phyloP scores from a whole-genome alignment of 2,113 vertebrate genomes.

The Aphyosemion australe region DNA sequence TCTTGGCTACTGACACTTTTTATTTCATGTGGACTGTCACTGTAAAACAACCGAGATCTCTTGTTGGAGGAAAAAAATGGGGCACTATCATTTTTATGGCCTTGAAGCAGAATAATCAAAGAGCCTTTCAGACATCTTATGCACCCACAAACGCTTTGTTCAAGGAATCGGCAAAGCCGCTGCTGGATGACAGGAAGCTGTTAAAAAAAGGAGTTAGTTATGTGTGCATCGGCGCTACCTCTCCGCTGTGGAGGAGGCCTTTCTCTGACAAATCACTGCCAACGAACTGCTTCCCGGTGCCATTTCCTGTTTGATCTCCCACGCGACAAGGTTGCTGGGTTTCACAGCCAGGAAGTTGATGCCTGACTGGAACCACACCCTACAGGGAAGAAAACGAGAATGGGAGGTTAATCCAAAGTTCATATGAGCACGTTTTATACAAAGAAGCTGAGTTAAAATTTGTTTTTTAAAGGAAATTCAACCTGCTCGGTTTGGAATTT shows the following conservation, averaged over 20 bases:
- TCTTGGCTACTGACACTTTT: constrained; percentile 2
- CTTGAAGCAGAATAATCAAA: constrained; percentile 29
- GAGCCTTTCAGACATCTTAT: constrained; percentile 10
- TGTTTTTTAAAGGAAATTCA: constrained; percentile 34
- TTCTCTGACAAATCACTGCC: constrained; percentile 87
- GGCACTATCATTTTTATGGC: not conserved
- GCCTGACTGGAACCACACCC: constrained; percentile 88
- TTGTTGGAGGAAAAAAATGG: not conserved
- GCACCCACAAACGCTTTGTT: constrained; percentile 22
- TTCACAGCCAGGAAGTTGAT: constrained; percentile 87
- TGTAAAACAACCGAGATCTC: constrained; percentile 1
- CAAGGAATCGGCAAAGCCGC: constrained; percentile 10
- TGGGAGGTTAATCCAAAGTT: constrained; percentile 41
- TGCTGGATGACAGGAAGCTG: constrained; percentile 22
- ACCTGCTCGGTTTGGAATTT: constrained; percentile 42
- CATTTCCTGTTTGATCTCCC: constrained; percentile 93
- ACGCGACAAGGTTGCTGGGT: constrained; percentile 85
- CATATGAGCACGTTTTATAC: constrained; percentile 31
- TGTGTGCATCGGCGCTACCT: constrained; percentile 77
- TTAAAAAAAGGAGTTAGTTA: not conserved
- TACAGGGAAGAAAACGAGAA: constrained; percentile 55
- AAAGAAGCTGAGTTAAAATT: constrained; percentile 27
- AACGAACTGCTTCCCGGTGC: constrained; percentile 79
- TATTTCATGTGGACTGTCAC: constrained; percentile 1
- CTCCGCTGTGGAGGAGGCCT: constrained; percentile 73